A percentile compares a stretch with the other conserved stretches of the same genome.
Evolutionary conservation across 1,140 invertebrate species (phyloP).

Genomic region (Drosophila grimshawi): DNA sequence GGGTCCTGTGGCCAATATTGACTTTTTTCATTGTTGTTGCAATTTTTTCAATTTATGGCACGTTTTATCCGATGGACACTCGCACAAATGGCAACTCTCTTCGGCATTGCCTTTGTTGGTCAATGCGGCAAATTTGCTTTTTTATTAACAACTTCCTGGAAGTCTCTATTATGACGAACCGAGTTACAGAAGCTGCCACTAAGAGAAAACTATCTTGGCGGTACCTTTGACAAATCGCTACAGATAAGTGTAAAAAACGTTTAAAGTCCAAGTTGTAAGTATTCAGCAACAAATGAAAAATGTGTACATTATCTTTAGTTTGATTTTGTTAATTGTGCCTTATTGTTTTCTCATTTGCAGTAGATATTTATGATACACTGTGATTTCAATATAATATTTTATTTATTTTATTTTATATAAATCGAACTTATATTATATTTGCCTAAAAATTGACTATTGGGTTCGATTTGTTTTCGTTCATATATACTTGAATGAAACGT

Average conservation of each 20-base stretch:
- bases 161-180: constrained; percentile 57
- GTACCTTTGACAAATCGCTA: constrained; percentile 18
- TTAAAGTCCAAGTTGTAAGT: not conserved
- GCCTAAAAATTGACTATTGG: too few relatives aligned
- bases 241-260: not conserved
- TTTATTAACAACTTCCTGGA: constrained; percentile 71
- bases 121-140: constrained; percentile 34
- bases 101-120: constrained; percentile 18
- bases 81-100: constrained; percentile 3
- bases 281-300: too few relatives aligned
- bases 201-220: constrained; percentile 1
- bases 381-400: too few relatives aligned
- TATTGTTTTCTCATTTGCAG: too few relatives aligned
- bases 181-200: not conserved
- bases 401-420: too few relatives aligned
- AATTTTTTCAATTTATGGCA: constrained; percentile 69
- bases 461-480: too few relatives aligned
- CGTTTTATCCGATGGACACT: constrained; percentile 32
- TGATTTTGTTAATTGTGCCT: too few relatives aligned
- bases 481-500: too few relatives aligned
- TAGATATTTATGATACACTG: too few relatives aligned
- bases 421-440: too few relatives aligned
- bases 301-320: too few relatives aligned
- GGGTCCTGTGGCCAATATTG: constrained; percentile 46
- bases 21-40: constrained; percentile 52